Evolutionary conservation across 2,797 vertebrate genomes (phyloP).

Genomic region (Masticophis lateralis): DNA sequence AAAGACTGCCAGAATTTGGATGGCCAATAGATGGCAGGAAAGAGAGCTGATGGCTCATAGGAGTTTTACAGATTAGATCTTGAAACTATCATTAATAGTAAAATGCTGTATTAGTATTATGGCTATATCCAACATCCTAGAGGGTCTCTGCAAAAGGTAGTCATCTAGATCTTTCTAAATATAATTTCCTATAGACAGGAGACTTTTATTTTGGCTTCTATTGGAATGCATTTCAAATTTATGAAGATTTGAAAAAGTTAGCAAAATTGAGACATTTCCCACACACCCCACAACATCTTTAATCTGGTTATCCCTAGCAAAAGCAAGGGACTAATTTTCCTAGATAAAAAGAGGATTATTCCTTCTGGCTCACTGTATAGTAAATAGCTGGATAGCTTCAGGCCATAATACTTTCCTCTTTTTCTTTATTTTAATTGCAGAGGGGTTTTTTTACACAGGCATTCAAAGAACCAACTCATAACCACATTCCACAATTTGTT

Average conservation of each 20-base stretch:
- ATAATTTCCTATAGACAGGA: not conserved
- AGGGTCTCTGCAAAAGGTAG: not conserved
- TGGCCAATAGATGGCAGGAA: not conserved
- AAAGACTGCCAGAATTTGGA: not conserved
- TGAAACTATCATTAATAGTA: not conserved
- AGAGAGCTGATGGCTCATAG: not conserved
- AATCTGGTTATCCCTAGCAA: not conserved
- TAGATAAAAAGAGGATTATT: not conserved
- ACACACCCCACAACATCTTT: not conserved
- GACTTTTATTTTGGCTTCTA: not conserved
- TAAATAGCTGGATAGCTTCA: not conserved
- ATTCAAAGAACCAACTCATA: conserved; percentile 4
- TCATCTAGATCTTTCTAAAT: not conserved
- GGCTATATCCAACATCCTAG: not conserved
- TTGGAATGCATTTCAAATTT: not conserved
- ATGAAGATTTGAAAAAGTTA: not conserved
- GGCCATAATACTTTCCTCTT: not conserved
- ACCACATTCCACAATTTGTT: conserved; percentile 3
- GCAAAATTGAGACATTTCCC: not conserved
- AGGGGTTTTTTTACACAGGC: not conserved
- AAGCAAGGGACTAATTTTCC: not conserved
- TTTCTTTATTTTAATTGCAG: not conserved
- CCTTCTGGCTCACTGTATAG: not conserved
- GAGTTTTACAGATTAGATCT: not conserved
- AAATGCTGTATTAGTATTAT: not conserved